phyloP scores from a whole-genome alignment of 2,113 vertebrate genomes.

The Bambusicola thoracicus region DNA sequence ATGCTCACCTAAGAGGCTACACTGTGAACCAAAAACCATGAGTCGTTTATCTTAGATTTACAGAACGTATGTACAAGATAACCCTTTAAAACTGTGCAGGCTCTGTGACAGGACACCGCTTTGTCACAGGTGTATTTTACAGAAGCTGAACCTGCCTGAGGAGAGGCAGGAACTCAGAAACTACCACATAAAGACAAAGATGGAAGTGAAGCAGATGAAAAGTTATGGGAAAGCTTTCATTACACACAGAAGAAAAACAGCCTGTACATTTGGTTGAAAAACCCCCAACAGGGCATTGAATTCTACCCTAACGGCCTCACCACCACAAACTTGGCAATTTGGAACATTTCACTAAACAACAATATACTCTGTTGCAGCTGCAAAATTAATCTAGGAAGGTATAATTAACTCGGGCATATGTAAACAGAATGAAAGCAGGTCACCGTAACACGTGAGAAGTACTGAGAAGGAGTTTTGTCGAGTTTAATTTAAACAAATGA shows the following conservation, averaged over 20 bases:
- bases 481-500: constrained; percentile 59
- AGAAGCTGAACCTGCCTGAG: constrained; percentile 53
- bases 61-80: constrained; percentile 49
- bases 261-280: constrained; percentile 20
- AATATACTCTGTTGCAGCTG: neutral
- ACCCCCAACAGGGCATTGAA: neutral
- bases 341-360: constrained; percentile 9
- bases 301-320: constrained; percentile 12
- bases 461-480: constrained; percentile 13
- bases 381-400: constrained; percentile 28
- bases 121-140: neutral
- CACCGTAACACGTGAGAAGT: constrained; percentile 25
- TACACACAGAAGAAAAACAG: neutral
- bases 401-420: constrained; percentile 13
- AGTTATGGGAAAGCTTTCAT: neutral
- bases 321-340: constrained; percentile 69
- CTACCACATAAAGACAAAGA: constrained; percentile 8
- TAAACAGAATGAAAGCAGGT: constrained; percentile 18
- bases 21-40: constrained; percentile 24
- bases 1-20: constrained; percentile 24
- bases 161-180: constrained; percentile 47
- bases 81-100: neutral
- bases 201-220: neutral
- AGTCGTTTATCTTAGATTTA: neutral
- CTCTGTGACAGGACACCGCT: neutral